These are phyloP conservation scores for Dromococcyx pavoninus DNA, from an alignment of 2,797 vertebrate species.

Conservation along the genomic window DNA sequence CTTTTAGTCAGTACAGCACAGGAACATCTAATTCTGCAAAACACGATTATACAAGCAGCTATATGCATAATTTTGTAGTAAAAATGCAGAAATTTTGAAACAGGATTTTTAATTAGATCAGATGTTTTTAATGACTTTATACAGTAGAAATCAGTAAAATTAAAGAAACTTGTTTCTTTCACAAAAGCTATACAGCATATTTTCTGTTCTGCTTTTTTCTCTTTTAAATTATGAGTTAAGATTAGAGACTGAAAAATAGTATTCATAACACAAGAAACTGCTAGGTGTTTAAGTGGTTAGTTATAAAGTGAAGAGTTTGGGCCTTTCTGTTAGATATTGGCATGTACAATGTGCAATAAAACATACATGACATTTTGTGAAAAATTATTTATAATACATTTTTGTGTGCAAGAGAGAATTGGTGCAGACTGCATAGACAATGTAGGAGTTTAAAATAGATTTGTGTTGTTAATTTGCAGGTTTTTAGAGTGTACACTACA, in stretches of 20 bases:
- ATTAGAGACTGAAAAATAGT: constrained; percentile 39
- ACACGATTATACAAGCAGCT: constrained; percentile 22
- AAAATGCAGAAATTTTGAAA: not conserved
- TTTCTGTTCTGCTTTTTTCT: constrained; percentile 15
- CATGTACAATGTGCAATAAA: constrained; percentile 78
- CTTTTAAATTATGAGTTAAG: constrained; percentile 34
- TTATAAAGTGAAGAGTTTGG: constrained; percentile 18
- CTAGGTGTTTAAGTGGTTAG: constrained; percentile 44
- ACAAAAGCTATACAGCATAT: not conserved
- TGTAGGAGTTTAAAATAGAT: constrained; percentile 50
- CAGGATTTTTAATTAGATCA: constrained; percentile 40
- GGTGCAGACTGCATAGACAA: constrained; percentile 66
- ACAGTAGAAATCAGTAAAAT: constrained; percentile 33
- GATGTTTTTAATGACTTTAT: constrained; percentile 50
- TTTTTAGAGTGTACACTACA: constrained; percentile 61
- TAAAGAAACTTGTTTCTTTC: constrained; percentile 3
- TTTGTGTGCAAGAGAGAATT: constrained; percentile 71
- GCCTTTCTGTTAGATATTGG: constrained; percentile 60
- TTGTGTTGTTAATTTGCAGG: constrained; percentile 59
- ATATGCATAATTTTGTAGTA: constrained; percentile 22
- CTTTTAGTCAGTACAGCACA: not conserved
- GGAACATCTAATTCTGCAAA: constrained; percentile 45
- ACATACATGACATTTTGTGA: constrained; percentile 67
- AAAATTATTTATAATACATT: constrained; percentile 79
- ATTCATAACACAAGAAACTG: constrained; percentile 11